Base-by-base conservation (phyloP, 35 echinoderm and acorn worm species). In the Apostichopus californicus region DNA sequence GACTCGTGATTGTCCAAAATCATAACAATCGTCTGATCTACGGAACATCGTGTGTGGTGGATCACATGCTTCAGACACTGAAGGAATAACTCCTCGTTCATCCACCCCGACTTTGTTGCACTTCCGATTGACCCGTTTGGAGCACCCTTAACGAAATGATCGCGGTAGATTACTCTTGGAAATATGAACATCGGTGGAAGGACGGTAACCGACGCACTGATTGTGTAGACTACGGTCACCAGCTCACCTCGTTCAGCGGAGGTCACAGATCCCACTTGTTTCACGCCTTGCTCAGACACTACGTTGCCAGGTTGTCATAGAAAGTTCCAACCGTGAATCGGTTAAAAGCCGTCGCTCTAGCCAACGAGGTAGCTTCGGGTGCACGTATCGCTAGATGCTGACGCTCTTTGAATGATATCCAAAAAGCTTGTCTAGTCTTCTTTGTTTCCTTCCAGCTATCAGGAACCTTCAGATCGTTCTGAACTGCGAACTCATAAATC, bases 231-330 rank as follows among this genome's bases (percentile, higher is more conserved):
- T 23, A 93, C 70, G 12, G 94, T 95, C 12, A 95, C 86, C 15
- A 96, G 92, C 70, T 93, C 64, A 10, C 92, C 92, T 75, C 92
- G 14, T 93, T 93, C 92, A 65, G 94, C 92, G 46, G 94, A 96
- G 10, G 94, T 96, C 28, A 93, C 80, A 22, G 81, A 77, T 2
- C 92, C 94, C 1, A 93, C 88, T 77, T 91, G 92, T 61, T 96
- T 96, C 23, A 85, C 34, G 3, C 92, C 86, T 59, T 70, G 56
- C 54, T 72, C 77, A 22, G 92, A 18, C 11, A 95, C 94, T 79
- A 95, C 79, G 78, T 34, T 72, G 94, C 91, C 24, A 95, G 86
- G 60, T 93, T 95, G 10, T 63, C 92, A 78, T 73, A 79, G 90
- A 93, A 93, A 18, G 18, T 54, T 17, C 87, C 78, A 64, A 94